Evolutionary conservation across 2,797 vertebrate species (phyloP), one percentile per base, ranked within the genome.

Genomic region (Malurus leucopterus): DNA sequence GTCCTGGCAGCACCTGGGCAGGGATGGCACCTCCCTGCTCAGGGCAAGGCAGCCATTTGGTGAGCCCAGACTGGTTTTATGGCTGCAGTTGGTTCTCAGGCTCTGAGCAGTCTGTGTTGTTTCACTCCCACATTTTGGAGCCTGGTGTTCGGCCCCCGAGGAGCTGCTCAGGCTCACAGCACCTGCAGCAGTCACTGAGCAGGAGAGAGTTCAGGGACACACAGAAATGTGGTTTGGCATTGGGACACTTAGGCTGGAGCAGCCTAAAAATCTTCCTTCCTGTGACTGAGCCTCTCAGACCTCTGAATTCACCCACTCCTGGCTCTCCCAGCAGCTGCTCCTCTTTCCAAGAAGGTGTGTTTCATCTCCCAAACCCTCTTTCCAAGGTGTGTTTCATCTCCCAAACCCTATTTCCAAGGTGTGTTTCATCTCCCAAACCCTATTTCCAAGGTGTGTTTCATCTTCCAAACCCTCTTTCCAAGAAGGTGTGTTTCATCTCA

Each of bases 71-170:
- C 63, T 57, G 30, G 62, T 58, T 81, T 71, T 55, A 2, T 59
- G n/a, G 4, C 50, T 64, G 63, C 30, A 61, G 38, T 43, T 14
- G 44, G 14, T 38, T 30, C 79, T 40, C 64, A 51, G 29, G 29
- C 71, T 32, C 44, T 14, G 7, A 53, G n/a, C 4, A 49, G 46
- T 20, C 62, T 34, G 30, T 29, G 15, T 13, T 53, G 41, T 61
- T 74, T 61, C 38, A 11, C 30, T 61, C 38, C 29, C 41, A 18
- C 8, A 0, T 29, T 80, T 26, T 53, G 27, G 79, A 49, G 70
- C 11, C 6, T 5, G 1, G 29, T 5, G 0, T 57, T 32, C 30
- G 19, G 15, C 23, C 27, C 29, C 38, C 2, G 2, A 61, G 65
- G 30, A 72, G 50, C 51, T 69, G 38, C 36, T 38, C 57, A 83